Evolutionary conservation across 2,797 vertebrate genomes (phyloP), one percentile per base, ranked within the genome.

Genomic region (Allobates femoralis): DNA sequence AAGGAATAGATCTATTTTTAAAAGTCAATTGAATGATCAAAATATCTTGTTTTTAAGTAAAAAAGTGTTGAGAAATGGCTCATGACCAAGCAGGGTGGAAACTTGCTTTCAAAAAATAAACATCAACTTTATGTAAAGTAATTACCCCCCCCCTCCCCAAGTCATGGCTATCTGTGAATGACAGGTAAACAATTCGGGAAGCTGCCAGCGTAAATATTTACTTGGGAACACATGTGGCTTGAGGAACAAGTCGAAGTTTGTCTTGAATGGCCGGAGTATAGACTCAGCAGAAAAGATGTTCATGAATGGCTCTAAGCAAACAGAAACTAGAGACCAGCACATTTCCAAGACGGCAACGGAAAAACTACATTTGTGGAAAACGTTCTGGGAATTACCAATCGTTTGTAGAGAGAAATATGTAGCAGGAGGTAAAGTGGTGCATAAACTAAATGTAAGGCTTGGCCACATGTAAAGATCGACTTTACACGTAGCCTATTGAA

Each of bases 191-290:
- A 94, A 90, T 80, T 87, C 80, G 90, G 91, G 90, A 87, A 93
- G 90, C 86, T 92, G 93, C 93, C 93, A 94, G 87, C 89, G 86
- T 90, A 94, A 95, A 96, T 94, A 94, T 94, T 95, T 93, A 94
- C 91, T 90, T 89, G 84, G 90, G 88, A 92, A 88, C n/a, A 90
- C 87, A 91, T 71, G 89, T 87, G 87, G 87, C 58, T 28, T 80
- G 85, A 83, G 83, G 90, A 92, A 93, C 90, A 92, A 91, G 90
- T 56, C 85, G 21, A 89, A 91, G 85, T 90, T 91, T 93, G 89
- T 92, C 86, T 89, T 88, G 78, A 89, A 87, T 77, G 89, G 88
- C 82, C 71, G 69, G 81, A 75, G 81, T 28, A 2, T 1, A 0
- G 8, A 53, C 23, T 46, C 86, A 87, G 74, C 53, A 88, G 67